Base-by-base conservation (phyloP, 2,888 invertebrate genomes). In the Amphiduros pacificus region DNA sequence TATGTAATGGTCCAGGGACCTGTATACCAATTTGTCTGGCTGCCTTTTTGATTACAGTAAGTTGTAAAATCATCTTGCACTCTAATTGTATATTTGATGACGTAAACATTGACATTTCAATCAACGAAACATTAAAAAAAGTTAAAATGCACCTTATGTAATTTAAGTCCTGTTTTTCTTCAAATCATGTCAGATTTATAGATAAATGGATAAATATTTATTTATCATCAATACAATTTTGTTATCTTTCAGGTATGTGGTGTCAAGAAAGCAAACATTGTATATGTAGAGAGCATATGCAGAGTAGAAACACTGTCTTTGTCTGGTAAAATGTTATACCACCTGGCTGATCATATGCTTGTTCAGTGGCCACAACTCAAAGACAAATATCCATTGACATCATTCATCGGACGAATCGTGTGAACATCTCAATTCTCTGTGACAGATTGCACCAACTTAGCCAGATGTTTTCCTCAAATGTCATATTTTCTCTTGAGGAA, bases 1-100 rank as follows among this genome's bases (percentile, higher is more conserved):
- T 94, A 53, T 94, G 92, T 83, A 96, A 98, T 85, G 98, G 99
- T 0, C 98, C 98, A 49, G 97, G 97, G 6, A 97, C 95, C 5
- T 97, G 98, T 82, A 87, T 99, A 63, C 98, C 98, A 2, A 85
- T 96, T 60, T 94, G 94, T 84, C 72, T 90, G 59, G 86, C 90
- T 58, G 90, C 89, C 20, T 91, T 91, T 77, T 52, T 94, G 0
- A 59, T 79, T 28, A 90, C 90, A 80, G 86, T 89, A 64, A 79
- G 69, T 55, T 32, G n/a, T n/a, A n/a, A n/a, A n/a, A n/a, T n/a
- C n/a, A n/a, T n/a, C n/a, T n/a, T n/a, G n/a, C n/a, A n/a, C n/a
- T n/a, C n/a, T n/a, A n/a, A n/a, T n/a, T n/a, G n/a, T n/a, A n/a
- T n/a, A n/a, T n/a, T n/a, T n/a, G n/a, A n/a, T n/a, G n/a, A n/a